phyloP scores from a whole-genome alignment of 2,797 vertebrate genomes.

The Thamnophis elegans region DNA sequence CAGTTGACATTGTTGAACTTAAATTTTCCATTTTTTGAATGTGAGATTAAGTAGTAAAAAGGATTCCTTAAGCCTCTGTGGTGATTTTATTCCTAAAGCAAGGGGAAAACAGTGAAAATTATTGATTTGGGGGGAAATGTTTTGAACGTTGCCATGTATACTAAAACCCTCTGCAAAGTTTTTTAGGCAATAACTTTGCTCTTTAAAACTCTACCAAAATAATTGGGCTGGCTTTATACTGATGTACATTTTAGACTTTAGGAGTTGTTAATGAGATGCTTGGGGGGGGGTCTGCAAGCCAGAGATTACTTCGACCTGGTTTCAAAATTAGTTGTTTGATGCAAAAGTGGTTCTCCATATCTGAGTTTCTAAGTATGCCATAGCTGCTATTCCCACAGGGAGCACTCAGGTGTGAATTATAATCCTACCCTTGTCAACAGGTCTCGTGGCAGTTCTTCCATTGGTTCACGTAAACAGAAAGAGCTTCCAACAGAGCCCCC shows the following conservation, averaged over 20 bases:
- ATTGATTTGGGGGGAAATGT: neutral
- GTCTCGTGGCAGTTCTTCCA: conserved; percentile 76
- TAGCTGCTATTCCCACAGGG: neutral
- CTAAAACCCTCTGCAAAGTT: neutral
- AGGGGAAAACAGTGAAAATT: neutral
- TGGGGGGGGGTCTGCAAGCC: neutral
- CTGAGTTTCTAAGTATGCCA: neutral
- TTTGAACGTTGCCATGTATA: neutral
- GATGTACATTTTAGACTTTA: neutral
- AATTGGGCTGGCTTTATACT: neutral
- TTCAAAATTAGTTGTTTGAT: too few relatives aligned
- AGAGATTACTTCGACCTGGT: neutral
- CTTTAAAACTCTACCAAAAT: neutral
- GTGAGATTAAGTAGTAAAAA: neutral
- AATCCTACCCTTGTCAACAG: conserved; percentile 44
- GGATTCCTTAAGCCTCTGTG: neutral
- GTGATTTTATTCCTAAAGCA: neutral
- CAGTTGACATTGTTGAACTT: neutral
- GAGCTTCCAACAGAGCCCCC: conserved; percentile 94
- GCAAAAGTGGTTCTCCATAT: neutral
- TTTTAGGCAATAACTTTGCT: neutral
- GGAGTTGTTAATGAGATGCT: neutral
- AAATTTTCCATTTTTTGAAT: neutral
- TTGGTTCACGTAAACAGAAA: conserved; percentile 89
- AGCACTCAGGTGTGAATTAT: conserved; percentile 37